A percentile compares a stretch with the other conserved stretches of the same genome.
phyloP scores from a whole-genome alignment of 1,140 invertebrate genomes.

The Daktulosphaira vitifoliae region DNA sequence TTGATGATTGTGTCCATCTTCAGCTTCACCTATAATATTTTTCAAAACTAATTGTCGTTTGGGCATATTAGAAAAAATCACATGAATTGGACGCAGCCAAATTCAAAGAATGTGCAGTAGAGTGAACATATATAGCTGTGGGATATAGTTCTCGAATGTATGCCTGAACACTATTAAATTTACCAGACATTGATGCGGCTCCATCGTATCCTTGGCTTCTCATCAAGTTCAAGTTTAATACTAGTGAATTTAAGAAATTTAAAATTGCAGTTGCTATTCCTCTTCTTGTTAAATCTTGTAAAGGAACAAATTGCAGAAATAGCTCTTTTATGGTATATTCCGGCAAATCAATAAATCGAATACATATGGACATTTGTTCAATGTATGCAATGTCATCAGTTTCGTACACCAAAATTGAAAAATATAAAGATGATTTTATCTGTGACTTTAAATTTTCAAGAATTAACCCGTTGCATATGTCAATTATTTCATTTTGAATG shows the following conservation, averaged over 20 bases:
- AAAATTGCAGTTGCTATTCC: constrained; percentile 36
- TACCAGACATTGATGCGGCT: constrained; percentile 38
- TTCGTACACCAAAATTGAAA: neutral
- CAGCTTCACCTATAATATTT: neutral
- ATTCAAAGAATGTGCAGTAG: constrained; percentile 12
- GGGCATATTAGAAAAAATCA: neutral
- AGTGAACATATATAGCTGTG: neutral
- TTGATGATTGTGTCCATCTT: neutral
- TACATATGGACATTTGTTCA: neutral
- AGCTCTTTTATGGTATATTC: constrained; percentile 21
- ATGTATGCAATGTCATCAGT: neutral
- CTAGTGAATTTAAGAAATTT: constrained; percentile 27
- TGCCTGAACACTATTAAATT: constrained; percentile 36
- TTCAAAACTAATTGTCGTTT: neutral
- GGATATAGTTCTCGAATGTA: neutral
- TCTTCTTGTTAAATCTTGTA: constrained; percentile 37
- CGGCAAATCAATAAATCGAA: neutral
- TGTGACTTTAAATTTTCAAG: neutral
- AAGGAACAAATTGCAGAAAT: constrained; percentile 38
- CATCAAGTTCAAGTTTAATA: constrained; percentile 36
- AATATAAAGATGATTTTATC: neutral
- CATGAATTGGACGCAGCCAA: neutral
- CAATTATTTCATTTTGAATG: constrained; percentile 1
- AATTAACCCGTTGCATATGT: neutral
- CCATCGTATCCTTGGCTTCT: constrained; percentile 41